Evolutionary conservation across 2,888 invertebrate species (phyloP).

Genomic region (Rotaria sp.): DNA sequence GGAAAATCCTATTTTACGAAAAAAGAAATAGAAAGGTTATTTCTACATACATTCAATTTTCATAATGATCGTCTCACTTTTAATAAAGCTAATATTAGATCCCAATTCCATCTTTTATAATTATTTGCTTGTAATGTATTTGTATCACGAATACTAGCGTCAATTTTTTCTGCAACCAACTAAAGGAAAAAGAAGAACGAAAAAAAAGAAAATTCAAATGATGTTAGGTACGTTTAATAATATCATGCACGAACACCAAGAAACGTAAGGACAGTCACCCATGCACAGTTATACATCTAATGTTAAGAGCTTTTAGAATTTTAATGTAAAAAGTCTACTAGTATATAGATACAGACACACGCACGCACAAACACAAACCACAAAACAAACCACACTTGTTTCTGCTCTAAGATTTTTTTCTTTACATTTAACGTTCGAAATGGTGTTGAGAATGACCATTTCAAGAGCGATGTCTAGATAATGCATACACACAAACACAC

Average conservation of each 20-base stretch:
- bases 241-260: background rate
- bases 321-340: background rate
- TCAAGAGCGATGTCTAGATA: slow-evolving; percentile 5
- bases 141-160: slow-evolving; percentile 65
- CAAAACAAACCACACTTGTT: slow-evolving; percentile 22
- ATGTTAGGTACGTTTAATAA: background rate
- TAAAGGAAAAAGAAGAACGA: slow-evolving; percentile 38
- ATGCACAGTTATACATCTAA: background rate
- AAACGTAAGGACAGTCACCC: too few relatives aligned
- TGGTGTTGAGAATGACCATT: slow-evolving; percentile 1
- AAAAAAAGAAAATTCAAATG: background rate
- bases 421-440: slow-evolving; percentile 11
- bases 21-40: slow-evolving; percentile 36
- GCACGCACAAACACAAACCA: background rate
- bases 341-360: background rate
- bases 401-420: background rate
- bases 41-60: background rate
- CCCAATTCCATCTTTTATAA: slow-evolving; percentile 82
- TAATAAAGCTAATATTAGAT: slow-evolving; percentile 72
- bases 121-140: slow-evolving; percentile 71
- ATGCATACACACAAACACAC: background rate
- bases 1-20: slow-evolving; percentile 45
- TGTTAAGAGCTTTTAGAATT: background rate
- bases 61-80: slow-evolving; percentile 60
- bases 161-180: slow-evolving; percentile 46